These are phyloP conservation scores for Platycercus adscitus DNA, from an alignment of 2,113 vertebrate genomes.

Conservation along the genomic window DNA sequence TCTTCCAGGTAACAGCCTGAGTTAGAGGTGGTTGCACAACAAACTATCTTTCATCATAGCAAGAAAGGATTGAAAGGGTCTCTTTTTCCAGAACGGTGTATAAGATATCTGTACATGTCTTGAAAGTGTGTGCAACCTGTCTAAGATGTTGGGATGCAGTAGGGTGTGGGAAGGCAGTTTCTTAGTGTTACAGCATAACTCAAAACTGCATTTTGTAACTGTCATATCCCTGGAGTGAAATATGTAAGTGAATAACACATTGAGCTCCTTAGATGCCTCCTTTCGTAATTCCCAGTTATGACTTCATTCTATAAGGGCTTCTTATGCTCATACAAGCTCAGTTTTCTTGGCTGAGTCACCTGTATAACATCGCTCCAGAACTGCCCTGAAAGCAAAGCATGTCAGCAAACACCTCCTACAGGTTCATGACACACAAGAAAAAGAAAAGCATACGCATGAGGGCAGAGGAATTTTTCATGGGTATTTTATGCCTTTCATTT, in stretches of 20 bases:
- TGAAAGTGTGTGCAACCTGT: not conserved
- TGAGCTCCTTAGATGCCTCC: not conserved
- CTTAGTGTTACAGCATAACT: not conserved
- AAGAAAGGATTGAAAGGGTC: not conserved
- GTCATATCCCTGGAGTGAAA: not conserved
- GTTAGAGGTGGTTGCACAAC: not conserved
- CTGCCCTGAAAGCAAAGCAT: slow-evolving; percentile 5
- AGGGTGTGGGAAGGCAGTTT: not conserved
- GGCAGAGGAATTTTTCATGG: slow-evolving; percentile 20
- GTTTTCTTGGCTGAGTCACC: slow-evolving; percentile 22
- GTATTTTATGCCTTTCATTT: slow-evolving; percentile 40
- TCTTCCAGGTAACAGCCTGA: not conserved
- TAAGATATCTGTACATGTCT: not conserved
- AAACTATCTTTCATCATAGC: not conserved
- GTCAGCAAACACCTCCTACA: slow-evolving; percentile 45
- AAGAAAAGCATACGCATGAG: slow-evolving; percentile 24
- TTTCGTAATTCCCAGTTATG: not conserved
- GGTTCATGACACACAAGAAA: not conserved
- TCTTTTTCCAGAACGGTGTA: not conserved
- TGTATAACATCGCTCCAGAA: not conserved
- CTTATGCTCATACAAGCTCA: not conserved
- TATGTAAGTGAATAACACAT: not conserved
- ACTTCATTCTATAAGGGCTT: not conserved
- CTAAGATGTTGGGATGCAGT: not conserved
- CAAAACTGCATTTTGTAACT: not conserved